Conservation (phyloP, 2,888 invertebrate species). For the Uloborus plumipes region DNA sequence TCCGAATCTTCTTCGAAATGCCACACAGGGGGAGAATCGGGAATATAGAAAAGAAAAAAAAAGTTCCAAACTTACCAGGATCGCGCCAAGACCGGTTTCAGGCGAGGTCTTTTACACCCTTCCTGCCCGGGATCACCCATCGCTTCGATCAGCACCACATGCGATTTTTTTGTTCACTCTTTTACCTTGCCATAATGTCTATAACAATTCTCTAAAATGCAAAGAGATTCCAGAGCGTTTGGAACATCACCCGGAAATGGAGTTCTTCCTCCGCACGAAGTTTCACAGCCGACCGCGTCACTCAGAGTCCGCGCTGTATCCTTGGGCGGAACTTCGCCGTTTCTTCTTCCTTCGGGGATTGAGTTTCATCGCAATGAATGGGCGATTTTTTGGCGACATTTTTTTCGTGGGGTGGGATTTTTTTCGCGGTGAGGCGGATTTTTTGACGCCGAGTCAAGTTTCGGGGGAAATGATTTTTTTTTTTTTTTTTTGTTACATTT, state of each 20-base stretch:
- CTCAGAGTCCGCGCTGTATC: conserved; percentile 34
- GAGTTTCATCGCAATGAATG: conserved; percentile 38
- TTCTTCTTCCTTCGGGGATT: conserved; percentile 25
- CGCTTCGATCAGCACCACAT: neutral
- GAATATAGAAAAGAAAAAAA: conserved; percentile 8
- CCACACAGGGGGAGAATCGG: neutral
- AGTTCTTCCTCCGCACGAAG: conserved; percentile 7
- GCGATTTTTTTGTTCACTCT: no score
- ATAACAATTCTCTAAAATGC: no score
- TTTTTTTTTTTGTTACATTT: neutral
- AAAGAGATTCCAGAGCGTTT: no score
- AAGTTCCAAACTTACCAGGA: conserved; percentile 38
- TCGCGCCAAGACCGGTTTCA: conserved; percentile 15
- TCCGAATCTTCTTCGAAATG: no score
- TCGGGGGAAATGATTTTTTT: neutral
- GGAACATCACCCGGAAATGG: conserved; percentile 40
- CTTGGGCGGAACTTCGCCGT: conserved; percentile 30
- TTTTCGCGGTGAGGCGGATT: neutral
- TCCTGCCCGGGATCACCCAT: conserved; percentile 23
- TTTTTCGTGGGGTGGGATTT: conserved; percentile 9
- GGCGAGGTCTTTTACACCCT: conserved; percentile 6
- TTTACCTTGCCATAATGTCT: no score
- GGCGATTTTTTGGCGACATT: conserved; percentile 50
- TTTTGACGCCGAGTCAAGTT: conserved; percentile 5
- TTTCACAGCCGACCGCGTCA: conserved; percentile 35